Conservation (phyloP, 2,797 vertebrate genomes). For the Acanthiza pusilla region DNA sequence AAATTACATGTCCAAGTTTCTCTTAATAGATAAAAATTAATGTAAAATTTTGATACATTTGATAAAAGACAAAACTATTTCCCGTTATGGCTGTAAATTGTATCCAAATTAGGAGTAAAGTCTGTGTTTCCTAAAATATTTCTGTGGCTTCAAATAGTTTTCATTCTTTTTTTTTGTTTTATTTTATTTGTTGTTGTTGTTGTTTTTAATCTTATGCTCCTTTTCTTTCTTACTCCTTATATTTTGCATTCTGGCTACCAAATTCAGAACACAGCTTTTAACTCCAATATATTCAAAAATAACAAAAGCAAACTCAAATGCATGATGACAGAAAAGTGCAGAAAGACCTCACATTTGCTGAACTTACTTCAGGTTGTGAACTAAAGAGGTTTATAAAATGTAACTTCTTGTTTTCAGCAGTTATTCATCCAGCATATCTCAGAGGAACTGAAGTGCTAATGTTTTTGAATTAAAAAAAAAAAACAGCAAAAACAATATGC, state of each 20-base stretch:
- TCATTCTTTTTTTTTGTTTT: rapidly evolving
- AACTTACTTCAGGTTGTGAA: neutral
- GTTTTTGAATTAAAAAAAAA: neutral
- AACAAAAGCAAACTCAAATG: neutral
- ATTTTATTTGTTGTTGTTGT: neutral
- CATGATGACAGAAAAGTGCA: neutral
- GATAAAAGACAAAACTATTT: neutral
- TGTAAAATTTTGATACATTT: neutral
- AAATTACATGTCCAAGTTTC: neutral
- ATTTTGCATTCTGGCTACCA: neutral
- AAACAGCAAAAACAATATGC: rapidly evolving
- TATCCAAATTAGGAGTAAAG: neutral
- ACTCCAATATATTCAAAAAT: neutral
- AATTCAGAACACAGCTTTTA: neutral
- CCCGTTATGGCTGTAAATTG: neutral
- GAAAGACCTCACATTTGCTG: neutral
- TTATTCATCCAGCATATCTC: neutral
- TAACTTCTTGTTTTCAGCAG: neutral
- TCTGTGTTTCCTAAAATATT: neutral
- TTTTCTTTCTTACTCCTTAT: neutral
- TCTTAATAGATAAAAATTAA: neutral
- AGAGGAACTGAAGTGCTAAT: neutral
- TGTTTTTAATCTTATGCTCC: neutral
- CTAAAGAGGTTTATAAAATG: neutral
- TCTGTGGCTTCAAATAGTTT: neutral